phyloP scores from a whole-genome alignment of 2,113 vertebrate genomes.

The Sprattus sprattus region DNA sequence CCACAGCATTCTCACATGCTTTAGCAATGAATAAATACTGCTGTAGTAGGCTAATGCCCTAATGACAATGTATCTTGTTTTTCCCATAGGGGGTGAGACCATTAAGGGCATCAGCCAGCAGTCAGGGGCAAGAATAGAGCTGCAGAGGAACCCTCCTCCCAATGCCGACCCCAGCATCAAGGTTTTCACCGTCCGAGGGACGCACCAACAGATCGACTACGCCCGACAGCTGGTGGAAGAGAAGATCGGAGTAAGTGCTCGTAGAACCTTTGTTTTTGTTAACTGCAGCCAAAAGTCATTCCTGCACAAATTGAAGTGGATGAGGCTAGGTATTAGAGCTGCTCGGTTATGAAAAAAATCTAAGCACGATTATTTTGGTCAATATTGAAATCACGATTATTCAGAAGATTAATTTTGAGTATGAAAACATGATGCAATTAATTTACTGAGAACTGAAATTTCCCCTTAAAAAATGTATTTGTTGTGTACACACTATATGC shows the following conservation, averaged over 20 bases:
- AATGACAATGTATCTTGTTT: neutral
- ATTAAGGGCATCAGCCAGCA: constrained; percentile 98
- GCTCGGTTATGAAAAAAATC: no score
- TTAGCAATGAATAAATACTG: neutral
- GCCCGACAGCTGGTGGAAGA: constrained; percentile 97
- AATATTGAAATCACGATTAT: no score
- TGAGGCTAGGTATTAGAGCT: no score
- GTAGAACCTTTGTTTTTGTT: neutral
- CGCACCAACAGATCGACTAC: constrained; percentile 95
- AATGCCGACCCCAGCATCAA: constrained; percentile 96
- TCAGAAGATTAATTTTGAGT: no score
- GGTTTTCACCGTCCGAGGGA: constrained; percentile 93
- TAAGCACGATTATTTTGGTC: no score
- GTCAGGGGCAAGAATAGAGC: constrained; percentile 94
- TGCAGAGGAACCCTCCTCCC: constrained; percentile 94
- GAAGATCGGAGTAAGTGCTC: constrained; percentile 89
- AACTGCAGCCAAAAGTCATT: no score
- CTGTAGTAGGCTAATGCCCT: neutral
- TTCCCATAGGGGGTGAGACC: constrained; percentile 87
- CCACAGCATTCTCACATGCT: neutral
- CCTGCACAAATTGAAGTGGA: no score
- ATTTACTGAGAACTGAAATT: no score
- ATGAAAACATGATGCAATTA: no score
- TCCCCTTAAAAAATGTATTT: no score
- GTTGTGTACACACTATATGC: no score